A percentile compares a stretch with the other conserved stretches of the same genome.
Evolutionary conservation across 1,140 invertebrate genomes (phyloP).

Genomic region (Dreissena polymorpha): DNA sequence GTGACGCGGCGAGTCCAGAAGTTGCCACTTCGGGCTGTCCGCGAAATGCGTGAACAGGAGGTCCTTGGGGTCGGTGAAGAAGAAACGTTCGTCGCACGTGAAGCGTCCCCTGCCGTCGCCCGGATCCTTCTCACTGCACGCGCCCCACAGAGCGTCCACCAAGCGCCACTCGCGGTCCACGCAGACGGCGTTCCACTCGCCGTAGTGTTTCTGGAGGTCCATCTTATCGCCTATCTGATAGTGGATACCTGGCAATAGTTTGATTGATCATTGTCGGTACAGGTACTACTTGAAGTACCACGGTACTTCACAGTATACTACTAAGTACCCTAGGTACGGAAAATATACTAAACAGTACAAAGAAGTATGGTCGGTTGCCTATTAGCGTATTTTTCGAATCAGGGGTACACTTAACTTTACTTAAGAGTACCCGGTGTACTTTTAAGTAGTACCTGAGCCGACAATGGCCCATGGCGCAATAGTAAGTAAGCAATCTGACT

Average conservation of each 20-base stretch:
- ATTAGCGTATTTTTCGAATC: no score
- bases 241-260: slow-evolving; percentile 73
- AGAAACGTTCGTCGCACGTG: slow-evolving; percentile 76
- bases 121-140: slow-evolving; percentile 56
- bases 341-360: no score
- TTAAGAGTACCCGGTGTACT: no score
- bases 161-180: slow-evolving; percentile 63
- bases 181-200: slow-evolving; percentile 67
- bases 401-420: no score
- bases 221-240: slow-evolving; percentile 66
- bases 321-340: no score
- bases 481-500: no score
- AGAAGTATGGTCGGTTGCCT: no score
- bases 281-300: no score
- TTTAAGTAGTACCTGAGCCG: no score
- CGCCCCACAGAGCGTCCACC: slow-evolving; percentile 67
- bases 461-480: no score
- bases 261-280: no score
- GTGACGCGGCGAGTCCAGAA: slow-evolving; percentile 55
- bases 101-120: slow-evolving; percentile 56
- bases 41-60: slow-evolving; percentile 81
- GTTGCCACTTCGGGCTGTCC: slow-evolving; percentile 69
- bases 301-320: no score
- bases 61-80: slow-evolving; percentile 81
- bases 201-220: slow-evolving; percentile 57